Evolutionary conservation across 2,113 vertebrate genomes (phyloP).

Genomic region (Puntigrus tetrazona): DNA sequence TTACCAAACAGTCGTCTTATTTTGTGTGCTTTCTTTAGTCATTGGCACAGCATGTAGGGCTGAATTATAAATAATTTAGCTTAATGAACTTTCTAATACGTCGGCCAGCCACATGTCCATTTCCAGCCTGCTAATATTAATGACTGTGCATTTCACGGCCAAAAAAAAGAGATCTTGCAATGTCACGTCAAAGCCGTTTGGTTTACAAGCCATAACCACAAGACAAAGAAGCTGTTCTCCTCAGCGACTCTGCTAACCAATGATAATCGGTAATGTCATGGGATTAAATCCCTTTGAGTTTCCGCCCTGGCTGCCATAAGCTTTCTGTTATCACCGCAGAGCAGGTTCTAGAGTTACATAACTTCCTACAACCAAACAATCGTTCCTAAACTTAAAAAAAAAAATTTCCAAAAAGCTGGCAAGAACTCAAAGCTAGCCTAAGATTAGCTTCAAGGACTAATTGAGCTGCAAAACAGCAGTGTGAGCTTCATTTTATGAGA

Average conservation of each 20-base stretch:
- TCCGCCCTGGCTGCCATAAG: constrained; percentile 63
- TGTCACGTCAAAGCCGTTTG: constrained; percentile 18
- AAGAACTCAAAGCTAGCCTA: constrained; percentile 45
- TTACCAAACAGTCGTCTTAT: constrained; percentile 47
- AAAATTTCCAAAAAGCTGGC: constrained; percentile 49
- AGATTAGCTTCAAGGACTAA: constrained; percentile 65
- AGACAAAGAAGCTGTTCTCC: constrained; percentile 58
- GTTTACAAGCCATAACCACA: constrained; percentile 18
- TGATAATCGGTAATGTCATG: constrained; percentile 62
- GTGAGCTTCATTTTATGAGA: background rate
- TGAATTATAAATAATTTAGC: constrained; percentile 54
- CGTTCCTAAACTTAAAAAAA: constrained; percentile 44
- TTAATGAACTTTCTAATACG: constrained; percentile 4
- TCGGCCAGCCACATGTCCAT: background rate
- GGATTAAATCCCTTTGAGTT: constrained; percentile 66
- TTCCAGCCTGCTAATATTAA: constrained; percentile 7
- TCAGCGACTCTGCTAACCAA: constrained; percentile 54
- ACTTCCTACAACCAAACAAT: constrained; percentile 58
- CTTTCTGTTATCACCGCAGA: constrained; percentile 68
- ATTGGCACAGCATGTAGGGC: constrained; percentile 28
- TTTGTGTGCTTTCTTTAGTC: constrained; percentile 18
- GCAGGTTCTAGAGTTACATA: constrained; percentile 68
- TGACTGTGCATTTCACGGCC: background rate
- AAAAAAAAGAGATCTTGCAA: constrained; percentile 17
- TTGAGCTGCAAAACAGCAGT: constrained; percentile 44